Evolutionary conservation across 2,888 invertebrate genomes (phyloP).

Genomic region (Oxystoma pomonae): DNA sequence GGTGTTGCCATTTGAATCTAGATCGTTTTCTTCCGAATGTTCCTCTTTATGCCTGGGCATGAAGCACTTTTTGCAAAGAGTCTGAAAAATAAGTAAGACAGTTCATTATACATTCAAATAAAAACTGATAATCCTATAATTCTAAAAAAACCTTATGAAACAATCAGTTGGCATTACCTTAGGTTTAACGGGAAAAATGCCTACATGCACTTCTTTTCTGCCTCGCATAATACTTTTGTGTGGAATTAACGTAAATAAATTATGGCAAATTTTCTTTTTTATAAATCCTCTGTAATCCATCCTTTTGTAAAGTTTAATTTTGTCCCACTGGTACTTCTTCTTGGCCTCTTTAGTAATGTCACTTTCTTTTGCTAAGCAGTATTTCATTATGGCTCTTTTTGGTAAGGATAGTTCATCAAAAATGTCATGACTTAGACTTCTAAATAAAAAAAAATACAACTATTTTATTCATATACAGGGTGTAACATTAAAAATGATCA

Average conservation of each 20-base stretch:
- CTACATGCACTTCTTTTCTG: conserved; percentile 25
- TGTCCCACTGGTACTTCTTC: conserved; percentile 31
- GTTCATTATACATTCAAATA: no score
- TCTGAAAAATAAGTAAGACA: no score
- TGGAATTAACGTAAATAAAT: conserved; percentile 36
- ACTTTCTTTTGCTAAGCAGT: conserved; percentile 44
- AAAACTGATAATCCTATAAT: no score
- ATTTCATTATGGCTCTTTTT: conserved; percentile 44
- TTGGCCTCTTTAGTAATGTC: conserved; percentile 32
- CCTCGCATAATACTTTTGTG: conserved; percentile 38
- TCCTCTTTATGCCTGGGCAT: not conserved
- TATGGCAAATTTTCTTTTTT: conserved; percentile 50
- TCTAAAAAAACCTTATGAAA: no score
- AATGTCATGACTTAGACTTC: conserved; percentile 55
- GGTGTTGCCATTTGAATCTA: not conserved
- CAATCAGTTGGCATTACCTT: not conserved
- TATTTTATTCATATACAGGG: no score
- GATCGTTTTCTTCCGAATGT: not conserved
- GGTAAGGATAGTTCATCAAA: conserved; percentile 56
- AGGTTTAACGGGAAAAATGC: not conserved
- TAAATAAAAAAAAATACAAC: no score
- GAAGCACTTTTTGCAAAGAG: not conserved
- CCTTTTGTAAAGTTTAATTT: conserved; percentile 40
- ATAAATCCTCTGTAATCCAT: conserved; percentile 52
- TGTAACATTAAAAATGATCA: no score